A percentile compares a stretch with the other conserved stretches of the same genome.
Conservation (phyloP, 2,113 vertebrate genomes). For the Theristicus caerulescens region DNA sequence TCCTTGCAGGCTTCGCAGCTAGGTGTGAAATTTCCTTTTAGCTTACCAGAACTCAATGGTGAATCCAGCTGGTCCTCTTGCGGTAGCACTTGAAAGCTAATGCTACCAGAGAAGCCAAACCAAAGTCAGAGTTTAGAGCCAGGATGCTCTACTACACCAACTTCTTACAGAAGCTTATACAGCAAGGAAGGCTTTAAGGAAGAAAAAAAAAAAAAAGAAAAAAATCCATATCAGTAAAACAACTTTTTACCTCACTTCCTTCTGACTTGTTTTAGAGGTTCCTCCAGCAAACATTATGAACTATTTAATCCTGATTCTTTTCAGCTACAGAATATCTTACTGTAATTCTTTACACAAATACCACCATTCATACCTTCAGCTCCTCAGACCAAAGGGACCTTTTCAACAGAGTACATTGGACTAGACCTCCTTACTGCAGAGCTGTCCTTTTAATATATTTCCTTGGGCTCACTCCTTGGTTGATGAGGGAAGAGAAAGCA, state of each 20-base stretch:
- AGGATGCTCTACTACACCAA: neutral
- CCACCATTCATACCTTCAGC: neutral
- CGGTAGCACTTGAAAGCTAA: neutral
- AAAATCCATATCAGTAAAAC: neutral
- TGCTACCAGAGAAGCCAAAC: neutral
- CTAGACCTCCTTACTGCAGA: neutral
- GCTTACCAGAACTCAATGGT: neutral
- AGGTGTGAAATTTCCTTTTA: neutral
- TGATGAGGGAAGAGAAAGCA: neutral
- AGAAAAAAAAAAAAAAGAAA: neutral
- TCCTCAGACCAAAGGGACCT: neutral
- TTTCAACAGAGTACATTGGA: neutral
- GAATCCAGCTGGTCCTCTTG: neutral
- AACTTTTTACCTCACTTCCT: neutral
- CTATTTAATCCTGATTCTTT: neutral
- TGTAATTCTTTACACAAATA: neutral
- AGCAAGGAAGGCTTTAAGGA: neutral
- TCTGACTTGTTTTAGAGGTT: neutral
- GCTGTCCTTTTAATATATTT: neutral
- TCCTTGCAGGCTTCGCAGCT: neutral
- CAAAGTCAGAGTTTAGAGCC: neutral
- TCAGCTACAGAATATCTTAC: neutral
- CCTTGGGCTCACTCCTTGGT: neutral
- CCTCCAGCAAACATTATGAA: neutral
- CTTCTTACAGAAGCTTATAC: neutral